Conservation (phyloP, 2,797 vertebrate genomes). For the Agapornis canus region DNA sequence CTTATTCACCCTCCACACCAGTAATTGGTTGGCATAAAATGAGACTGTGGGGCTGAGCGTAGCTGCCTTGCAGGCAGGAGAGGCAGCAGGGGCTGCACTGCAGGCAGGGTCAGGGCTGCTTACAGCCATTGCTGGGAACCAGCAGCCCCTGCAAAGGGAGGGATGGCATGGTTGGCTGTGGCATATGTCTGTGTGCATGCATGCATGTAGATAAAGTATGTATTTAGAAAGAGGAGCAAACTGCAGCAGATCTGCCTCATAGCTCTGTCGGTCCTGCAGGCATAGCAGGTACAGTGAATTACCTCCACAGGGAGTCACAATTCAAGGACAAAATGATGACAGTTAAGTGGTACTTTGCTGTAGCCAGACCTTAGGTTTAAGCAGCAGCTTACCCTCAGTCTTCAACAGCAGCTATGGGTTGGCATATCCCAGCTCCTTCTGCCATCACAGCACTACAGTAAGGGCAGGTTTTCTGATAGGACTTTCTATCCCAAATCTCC, state of each 20-base stretch:
- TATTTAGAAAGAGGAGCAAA: background rate
- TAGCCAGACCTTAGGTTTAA: background rate
- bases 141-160: background rate
- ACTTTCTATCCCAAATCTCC: background rate
- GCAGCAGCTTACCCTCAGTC: background rate
- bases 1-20: background rate
- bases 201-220: accelerated
- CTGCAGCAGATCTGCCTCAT: background rate
- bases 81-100: background rate
- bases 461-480: background rate
- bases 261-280: background rate
- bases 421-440: background rate
- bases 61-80: background rate
- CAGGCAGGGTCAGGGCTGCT: background rate
- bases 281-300: background rate
- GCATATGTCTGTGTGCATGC: background rate
- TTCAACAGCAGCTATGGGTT: background rate
- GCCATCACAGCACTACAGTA: background rate
- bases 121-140: background rate
- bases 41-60: accelerated
- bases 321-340: background rate
- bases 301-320: background rate
- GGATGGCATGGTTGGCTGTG: accelerated
- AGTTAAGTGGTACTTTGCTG: accelerated
- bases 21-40: background rate